Base-by-base conservation (phyloP, 2,888 invertebrate species). In the Tinea pellionella region DNA sequence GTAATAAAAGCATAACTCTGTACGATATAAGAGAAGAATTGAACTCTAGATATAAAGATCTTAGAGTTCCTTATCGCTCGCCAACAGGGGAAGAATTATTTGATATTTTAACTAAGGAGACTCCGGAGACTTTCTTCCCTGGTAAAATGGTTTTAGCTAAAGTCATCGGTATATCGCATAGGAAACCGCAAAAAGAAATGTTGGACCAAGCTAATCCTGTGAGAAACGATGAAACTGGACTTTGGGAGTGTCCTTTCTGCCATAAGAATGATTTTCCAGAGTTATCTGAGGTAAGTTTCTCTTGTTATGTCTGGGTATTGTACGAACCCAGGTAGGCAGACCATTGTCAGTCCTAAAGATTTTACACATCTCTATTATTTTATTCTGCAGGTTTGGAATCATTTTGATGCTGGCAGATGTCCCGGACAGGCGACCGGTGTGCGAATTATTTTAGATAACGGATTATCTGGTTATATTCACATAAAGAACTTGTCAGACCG, bases 241-340 rank as follows among this genome's bases (percentile, higher is more conserved):
- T 97, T 43, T 99, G 98, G 98, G 96, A 97, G 75, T 99, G 99
- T 87, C 98, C 98, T 0, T 98, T 98, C 82, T 99, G 99, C 85
- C 89, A 95, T 66, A 96, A 97, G 75, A 96, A 96, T 73, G 97
- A 98, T 78, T 98, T 99, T 70, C 95, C 96, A 0, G 98, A 98
- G 74, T 85, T 98, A 30, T 96, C 96, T 16, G 98, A 98, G 88
- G 88, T 88, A 68, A 75, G 69, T 62, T 7, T 18, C 8, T 8
- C n/a, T 11, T 51, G 1, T 41, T 41, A 3, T 24, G 24, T 24
- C 6, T 24, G 24, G 2, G 3, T 24, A 24, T 24, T n/a, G n/a
- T n/a, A n/a, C n/a, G n/a, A n/a, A n/a, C n/a, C n/a, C n/a, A n/a
- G n/a, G n/a, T n/a, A n/a, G n/a, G n/a, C n/a, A n/a, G n/a, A n/a